Conservation (phyloP, 2,888 invertebrate genomes). For the Eristalis arbustorum region DNA sequence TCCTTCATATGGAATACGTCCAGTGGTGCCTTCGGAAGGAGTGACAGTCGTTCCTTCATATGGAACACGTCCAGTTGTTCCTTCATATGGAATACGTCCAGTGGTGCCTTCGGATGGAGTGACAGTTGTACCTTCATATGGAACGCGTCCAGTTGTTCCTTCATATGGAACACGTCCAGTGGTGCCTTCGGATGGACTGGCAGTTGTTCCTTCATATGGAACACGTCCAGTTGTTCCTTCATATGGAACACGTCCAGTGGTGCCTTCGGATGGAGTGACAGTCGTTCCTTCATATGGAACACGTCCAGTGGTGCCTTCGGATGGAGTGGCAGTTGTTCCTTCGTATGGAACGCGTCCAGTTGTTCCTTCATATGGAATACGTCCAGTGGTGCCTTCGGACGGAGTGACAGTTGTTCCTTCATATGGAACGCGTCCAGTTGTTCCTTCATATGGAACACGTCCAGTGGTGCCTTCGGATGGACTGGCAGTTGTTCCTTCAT, state of each 20-base stretch:
- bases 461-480: not conserved
- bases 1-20: not conserved
- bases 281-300: conserved; percentile 4
- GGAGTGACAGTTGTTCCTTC: not conserved
- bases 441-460: not conserved
- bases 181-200: not conserved
- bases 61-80: not conserved
- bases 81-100: not conserved
- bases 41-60: not conserved
- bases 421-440: not conserved
- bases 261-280: not conserved
- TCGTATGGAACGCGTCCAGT: not conserved
- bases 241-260: not conserved
- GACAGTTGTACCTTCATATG: not conserved
- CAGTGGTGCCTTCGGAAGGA: not conserved
- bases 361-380: not conserved
- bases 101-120: not conserved
- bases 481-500: not conserved
- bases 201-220: not conserved
- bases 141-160: not conserved
- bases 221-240: not conserved
- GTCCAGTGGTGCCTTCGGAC: not conserved
- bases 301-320: not conserved
- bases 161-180: not conserved
- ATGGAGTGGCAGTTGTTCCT: not conserved